Conservation (phyloP, 1,140 invertebrate genomes). For the Dolichoris vasculosae region DNA sequence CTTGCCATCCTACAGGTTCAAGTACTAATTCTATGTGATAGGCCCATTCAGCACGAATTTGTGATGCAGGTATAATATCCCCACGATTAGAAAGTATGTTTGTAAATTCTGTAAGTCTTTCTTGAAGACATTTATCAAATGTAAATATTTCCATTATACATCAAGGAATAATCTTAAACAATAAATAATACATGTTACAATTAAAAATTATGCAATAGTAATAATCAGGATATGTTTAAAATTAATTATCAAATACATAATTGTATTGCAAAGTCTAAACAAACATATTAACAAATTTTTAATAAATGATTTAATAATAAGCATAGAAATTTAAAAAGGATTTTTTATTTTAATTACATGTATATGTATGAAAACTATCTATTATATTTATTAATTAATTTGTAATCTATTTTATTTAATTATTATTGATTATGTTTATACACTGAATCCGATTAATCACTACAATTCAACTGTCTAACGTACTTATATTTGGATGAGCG, state of each 20-base stretch:
- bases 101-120: constrained; percentile 75
- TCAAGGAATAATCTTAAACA: background rate
- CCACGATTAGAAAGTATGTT: constrained; percentile 72
- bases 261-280: too few relatives aligned
- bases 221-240: background rate
- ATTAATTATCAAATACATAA: background rate
- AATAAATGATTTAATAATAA: too few relatives aligned
- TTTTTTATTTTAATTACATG: too few relatives aligned
- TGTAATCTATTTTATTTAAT: too few relatives aligned
- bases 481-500: too few relatives aligned
- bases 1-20: constrained; percentile 78
- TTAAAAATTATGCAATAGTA: background rate
- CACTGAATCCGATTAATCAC: too few relatives aligned
- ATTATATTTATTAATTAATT: too few relatives aligned
- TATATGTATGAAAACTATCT: too few relatives aligned
- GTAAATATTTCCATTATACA: constrained; percentile 74
- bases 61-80: constrained; percentile 72
- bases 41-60: constrained; percentile 76
- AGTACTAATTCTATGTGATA: constrained; percentile 76
- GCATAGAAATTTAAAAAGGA: too few relatives aligned
- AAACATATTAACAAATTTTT: too few relatives aligned
- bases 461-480: too few relatives aligned
- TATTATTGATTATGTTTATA: too few relatives aligned
- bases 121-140: constrained; percentile 77
- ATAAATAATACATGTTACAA: background rate